A percentile compares a stretch with the other conserved stretches of the same genome.
phyloP scores from a whole-genome alignment of 2,113 vertebrate genomes.

The Vidua macroura region DNA sequence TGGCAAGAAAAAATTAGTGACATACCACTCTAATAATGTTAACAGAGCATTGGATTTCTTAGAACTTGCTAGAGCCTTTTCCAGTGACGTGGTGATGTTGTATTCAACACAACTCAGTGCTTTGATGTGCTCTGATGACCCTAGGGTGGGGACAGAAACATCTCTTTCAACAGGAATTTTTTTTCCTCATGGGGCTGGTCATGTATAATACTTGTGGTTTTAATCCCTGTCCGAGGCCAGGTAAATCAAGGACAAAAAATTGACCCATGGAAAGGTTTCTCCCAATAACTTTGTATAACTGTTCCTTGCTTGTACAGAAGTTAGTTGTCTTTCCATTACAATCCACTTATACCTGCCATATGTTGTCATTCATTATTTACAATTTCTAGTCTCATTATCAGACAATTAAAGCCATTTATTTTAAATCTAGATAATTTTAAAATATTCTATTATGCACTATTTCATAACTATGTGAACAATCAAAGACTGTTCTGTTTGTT shows the following conservation, averaged over 20 bases:
- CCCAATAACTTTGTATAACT: not conserved
- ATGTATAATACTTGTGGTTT: not conserved
- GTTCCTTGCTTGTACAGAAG: not conserved
- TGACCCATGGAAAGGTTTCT: not conserved
- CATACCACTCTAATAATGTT: not conserved
- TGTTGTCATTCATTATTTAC: not conserved
- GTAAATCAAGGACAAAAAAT: not conserved
- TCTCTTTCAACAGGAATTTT: not conserved
- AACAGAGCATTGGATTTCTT: not conserved
- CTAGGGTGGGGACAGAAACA: rapidly evolving
- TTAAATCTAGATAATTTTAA: not conserved
- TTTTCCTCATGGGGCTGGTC: not conserved
- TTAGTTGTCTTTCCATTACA: not conserved
- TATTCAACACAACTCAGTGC: not conserved
- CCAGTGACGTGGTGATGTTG: not conserved
- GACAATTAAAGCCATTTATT: not conserved
- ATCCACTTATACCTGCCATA: not conserved
- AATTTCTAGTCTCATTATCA: not conserved
- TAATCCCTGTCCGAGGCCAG: not conserved
- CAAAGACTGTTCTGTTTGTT: not conserved
- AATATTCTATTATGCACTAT: not conserved
- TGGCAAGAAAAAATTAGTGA: not conserved
- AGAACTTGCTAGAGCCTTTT: not conserved
- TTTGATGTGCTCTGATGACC: not conserved
- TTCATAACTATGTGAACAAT: not conserved